Base-by-base conservation (phyloP, 30 jellyfish, hydroid and myxozoan genomes). In the Pseudorhiza aurosa region DNA sequence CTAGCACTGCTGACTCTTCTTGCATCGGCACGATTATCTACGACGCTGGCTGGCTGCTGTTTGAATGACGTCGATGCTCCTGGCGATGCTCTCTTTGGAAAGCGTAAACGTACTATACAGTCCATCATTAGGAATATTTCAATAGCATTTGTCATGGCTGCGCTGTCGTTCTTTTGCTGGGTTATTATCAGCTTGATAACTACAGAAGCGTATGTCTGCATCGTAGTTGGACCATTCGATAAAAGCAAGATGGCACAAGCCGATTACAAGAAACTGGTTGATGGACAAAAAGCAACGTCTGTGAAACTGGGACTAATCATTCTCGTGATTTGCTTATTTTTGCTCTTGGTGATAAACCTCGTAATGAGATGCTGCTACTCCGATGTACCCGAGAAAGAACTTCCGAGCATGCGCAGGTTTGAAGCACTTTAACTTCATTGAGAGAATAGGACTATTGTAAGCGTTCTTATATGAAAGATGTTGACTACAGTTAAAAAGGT, bases 141-240 rank as follows among this genome's bases (percentile, higher is more conserved):
- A 5, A 27, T 78, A 3, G 71, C 90, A 0, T 15, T 78, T 27
- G 71, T 62, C 1, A 40, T 19, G 55, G 69, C 81, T 2, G 24
- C 22, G 12, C 11, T 78, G 26, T 73, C 82, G 0, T 78, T 78
- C 21, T 32, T 44, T 8, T 35, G 82, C 65, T 78, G 90, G 90
- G 32, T 78, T 1, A 31, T 65, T 6, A 43, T 63, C 8, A 59
- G 75, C 2, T 35, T 78, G 24, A 64, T 78, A n/a, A 18, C 64
- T 36, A 59, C 90, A 2, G 90, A 78, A 10, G 53, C 90, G 1
- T 78, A 26, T 36, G 37, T 49, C 3, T 78, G 90, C 82, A 78
- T 65, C 17, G 29, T 22, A 45, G 19, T 59, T 45, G 90, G 90
- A 44, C 90, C 90, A 10, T 42, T 56, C 46, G n/a, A n/a, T n/a